These are phyloP conservation scores for Deilephila elpenor DNA, from an alignment of 2,888 invertebrate species.

Conservation along the genomic window DNA sequence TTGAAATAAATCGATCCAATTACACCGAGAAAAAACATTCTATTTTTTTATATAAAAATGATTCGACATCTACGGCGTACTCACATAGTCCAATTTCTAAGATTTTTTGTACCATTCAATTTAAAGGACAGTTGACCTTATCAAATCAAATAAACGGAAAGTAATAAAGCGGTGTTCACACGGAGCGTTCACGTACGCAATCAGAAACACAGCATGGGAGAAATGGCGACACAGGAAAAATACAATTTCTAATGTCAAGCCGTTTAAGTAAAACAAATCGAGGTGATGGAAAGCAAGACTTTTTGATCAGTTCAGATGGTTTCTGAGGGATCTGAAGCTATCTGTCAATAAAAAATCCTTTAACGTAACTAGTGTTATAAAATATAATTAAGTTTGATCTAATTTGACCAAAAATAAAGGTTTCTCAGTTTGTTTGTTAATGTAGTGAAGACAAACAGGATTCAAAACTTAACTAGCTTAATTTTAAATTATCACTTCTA, in stretches of 20 bases:
- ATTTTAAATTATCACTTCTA: no score
- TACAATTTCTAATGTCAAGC: conserved; percentile 13
- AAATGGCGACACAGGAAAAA: conserved; percentile 27
- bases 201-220: conserved; percentile 63
- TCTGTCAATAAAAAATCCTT: background rate
- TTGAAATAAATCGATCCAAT: no score
- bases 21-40: no score
- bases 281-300: background rate
- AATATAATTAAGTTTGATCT: no score
- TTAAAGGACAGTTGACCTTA: conserved; percentile 5
- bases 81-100: no score
- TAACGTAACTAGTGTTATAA: background rate
- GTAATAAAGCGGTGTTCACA: conserved; percentile 28
- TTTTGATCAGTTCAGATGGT: background rate
- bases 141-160: conserved; percentile 8
- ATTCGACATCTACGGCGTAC: no score
- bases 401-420: no score
- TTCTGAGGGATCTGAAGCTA: background rate
- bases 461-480: no score
- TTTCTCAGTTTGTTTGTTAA: no score
- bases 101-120: background rate
- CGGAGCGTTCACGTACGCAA: conserved; percentile 49
- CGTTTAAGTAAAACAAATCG: conserved; percentile 38
- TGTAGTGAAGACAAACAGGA: no score
- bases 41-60: no score